Evolutionary conservation across 1,140 invertebrate genomes (phyloP).

Genomic region (Zelostemma sp.): DNA sequence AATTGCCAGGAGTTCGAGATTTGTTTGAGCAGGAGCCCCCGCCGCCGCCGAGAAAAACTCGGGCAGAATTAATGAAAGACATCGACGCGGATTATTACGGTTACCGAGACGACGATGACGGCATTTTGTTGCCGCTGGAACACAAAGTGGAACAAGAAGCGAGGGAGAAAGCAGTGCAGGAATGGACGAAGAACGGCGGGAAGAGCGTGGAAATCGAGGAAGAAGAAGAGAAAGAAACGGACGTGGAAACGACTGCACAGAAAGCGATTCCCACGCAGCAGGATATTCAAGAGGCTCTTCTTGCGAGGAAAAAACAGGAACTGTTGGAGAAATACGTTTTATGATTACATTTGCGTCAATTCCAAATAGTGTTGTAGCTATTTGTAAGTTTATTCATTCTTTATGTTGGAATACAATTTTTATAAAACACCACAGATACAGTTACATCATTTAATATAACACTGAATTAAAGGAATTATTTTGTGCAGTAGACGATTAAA

Average conservation of each 20-base stretch:
- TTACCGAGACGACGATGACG: slow-evolving; percentile 98
- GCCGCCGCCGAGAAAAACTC: slow-evolving; percentile 87
- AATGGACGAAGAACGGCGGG: slow-evolving; percentile 73
- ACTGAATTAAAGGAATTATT: slow-evolving; percentile 66
- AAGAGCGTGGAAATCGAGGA: slow-evolving; percentile 71
- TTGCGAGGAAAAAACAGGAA: slow-evolving; percentile 91
- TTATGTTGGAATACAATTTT: slow-evolving; percentile 67
- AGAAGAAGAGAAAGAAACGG: slow-evolving; percentile 65
- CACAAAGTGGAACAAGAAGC: slow-evolving; percentile 81
- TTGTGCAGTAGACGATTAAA: slow-evolving; percentile 70
- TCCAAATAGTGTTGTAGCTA: slow-evolving; percentile 52
- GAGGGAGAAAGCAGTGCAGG: slow-evolving; percentile 73
- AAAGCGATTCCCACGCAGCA: slow-evolving; percentile 89
- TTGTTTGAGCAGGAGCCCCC: slow-evolving; percentile 97
- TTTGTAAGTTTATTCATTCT: slow-evolving; percentile 62
- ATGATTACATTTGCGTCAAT: slow-evolving; percentile 29
- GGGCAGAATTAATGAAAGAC: slow-evolving; percentile 97
- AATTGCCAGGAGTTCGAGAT: slow-evolving; percentile 97
- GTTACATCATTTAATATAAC: slow-evolving; percentile 66
- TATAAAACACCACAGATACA: slow-evolving; percentile 69
- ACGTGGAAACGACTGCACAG: slow-evolving; percentile 76
- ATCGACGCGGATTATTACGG: slow-evolving; percentile 99
- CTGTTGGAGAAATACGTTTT: slow-evolving; percentile 81
- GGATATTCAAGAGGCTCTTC: slow-evolving; percentile 90
- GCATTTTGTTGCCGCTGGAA: slow-evolving; percentile 91